Percentiles rank a stretch among this genome's conserved stretches.
Evolutionary conservation across 1,140 invertebrate genomes (phyloP).

Genomic region (Heliconius hewitsoni): DNA sequence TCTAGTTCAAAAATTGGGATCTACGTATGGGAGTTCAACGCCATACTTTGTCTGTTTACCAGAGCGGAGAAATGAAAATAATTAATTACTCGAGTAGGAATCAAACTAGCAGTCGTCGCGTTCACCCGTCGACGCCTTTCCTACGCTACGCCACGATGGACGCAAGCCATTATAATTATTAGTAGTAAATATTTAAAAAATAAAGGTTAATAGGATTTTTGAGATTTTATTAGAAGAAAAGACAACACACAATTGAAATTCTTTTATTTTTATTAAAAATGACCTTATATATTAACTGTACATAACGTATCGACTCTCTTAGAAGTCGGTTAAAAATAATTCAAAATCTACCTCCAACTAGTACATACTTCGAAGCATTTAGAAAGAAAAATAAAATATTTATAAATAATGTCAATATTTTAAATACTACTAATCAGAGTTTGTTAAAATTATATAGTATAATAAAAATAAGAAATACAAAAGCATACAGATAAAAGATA

Average conservation of each 20-base stretch:
- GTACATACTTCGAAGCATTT: neutral
- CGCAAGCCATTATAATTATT: no score
- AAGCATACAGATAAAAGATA: no score
- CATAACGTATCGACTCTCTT: constrained; percentile 1
- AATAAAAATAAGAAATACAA: neutral
- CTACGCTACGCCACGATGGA: no score
- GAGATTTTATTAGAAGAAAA: neutral
- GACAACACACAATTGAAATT: constrained; percentile 1
- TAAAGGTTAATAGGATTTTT: no score
- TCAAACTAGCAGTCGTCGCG: no score
- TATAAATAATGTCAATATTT: neutral
- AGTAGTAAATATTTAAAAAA: no score
- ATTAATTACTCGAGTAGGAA: neutral
- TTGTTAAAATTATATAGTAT: neutral
- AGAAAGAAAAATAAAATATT: neutral
- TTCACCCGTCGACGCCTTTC: no score
- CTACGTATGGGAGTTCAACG: no score
- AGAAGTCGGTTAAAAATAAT: constrained; percentile 5
- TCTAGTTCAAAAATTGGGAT: no score
- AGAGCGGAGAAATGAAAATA: neutral
- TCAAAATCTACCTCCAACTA: constrained; percentile 7
- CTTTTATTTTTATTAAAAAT: constrained; percentile 7
- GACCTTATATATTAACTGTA: neutral
- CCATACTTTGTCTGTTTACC: neutral
- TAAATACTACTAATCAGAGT: neutral